Percentiles rank a stretch among this genome's conserved stretches.
Conservation (phyloP, 2,797 vertebrate genomes). For the Halcyon badia region DNA sequence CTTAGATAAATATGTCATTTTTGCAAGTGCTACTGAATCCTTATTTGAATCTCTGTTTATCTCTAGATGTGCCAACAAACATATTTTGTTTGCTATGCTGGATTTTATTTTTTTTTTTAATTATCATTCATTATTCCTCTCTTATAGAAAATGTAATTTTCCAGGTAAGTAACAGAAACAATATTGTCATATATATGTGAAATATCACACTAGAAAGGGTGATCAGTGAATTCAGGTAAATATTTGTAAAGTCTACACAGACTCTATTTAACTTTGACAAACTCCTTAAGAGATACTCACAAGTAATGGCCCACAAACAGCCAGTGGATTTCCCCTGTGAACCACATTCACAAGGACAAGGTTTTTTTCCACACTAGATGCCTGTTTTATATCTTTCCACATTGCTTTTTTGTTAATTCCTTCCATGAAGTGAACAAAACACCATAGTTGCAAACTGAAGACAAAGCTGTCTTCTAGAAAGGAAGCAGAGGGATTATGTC, state of each 20-base stretch:
- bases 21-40: neutral
- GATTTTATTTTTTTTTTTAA: neutral
- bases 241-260: neutral
- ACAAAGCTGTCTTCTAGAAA: neutral
- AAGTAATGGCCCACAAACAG: neutral
- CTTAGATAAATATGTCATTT: neutral
- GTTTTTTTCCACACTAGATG: neutral
- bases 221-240: neutral
- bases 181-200: neutral
- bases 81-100: neutral
- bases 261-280: neutral
- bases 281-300: neutral
- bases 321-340: neutral
- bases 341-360: neutral
- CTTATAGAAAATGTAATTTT: neutral
- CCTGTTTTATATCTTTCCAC: neutral
- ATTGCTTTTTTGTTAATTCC: neutral
- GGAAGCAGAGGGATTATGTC: neutral
- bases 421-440: neutral
- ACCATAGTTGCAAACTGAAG: neutral
- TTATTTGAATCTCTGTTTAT: neutral
- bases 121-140: neutral
- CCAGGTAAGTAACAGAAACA: neutral
- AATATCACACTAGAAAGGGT: neutral
- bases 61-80: neutral